Evolutionary conservation across 2,113 vertebrate genomes (phyloP).

Genomic region (Microcebus murinus): DNA sequence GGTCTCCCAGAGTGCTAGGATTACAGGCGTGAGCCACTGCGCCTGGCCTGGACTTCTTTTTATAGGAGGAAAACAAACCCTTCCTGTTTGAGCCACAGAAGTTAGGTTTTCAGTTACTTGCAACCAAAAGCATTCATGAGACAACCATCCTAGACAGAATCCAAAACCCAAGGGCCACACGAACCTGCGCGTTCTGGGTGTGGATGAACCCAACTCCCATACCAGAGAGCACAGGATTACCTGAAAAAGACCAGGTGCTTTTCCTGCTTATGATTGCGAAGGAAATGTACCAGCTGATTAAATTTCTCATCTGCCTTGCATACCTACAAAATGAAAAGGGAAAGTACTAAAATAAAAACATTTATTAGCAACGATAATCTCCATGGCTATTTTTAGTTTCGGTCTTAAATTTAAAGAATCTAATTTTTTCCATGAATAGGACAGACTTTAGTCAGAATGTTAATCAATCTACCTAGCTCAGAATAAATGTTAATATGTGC

Average conservation of each 20-base stretch:
- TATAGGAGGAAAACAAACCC: not conserved
- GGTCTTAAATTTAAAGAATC: not conserved
- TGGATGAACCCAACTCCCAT: not conserved
- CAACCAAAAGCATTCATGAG: not conserved
- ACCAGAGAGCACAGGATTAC: slow-evolving; percentile 73
- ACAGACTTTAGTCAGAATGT: not conserved
- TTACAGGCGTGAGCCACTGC: too few species aligned
- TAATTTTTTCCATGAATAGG: not conserved
- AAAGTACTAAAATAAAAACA: not conserved
- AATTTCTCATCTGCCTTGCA: slow-evolving; percentile 96
- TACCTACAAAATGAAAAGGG: slow-evolving; percentile 82
- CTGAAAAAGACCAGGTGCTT: slow-evolving; percentile 98
- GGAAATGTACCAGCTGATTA: slow-evolving; percentile 95
- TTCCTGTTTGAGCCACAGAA: not conserved
- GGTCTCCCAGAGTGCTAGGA: too few species aligned
- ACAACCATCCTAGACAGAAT: not conserved
- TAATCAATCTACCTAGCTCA: not conserved
- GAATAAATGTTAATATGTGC: too few species aligned
- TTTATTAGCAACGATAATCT: not conserved
- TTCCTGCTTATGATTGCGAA: slow-evolving; percentile 92
- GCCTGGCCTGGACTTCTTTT: too few species aligned
- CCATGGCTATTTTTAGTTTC: not conserved
- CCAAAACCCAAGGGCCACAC: not conserved
- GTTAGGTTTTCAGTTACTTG: not conserved
- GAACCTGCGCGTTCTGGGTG: too few species aligned